These are phyloP conservation scores for Brienomyrus brachyistius DNA, from an alignment of 2,113 vertebrate species.

Conservation along the genomic window DNA sequence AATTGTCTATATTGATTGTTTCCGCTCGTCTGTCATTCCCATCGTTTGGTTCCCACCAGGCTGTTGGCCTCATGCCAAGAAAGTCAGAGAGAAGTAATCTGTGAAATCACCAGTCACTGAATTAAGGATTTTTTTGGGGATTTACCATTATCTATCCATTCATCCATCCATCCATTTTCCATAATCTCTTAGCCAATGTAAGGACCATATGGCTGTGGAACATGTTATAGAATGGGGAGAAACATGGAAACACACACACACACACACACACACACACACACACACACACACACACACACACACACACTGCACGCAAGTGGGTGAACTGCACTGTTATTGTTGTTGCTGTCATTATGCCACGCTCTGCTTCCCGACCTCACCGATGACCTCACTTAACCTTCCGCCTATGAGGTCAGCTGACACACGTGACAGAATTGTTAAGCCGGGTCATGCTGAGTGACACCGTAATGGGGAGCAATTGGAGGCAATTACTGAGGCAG, in stretches of 20 bases:
- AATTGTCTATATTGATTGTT: not conserved
- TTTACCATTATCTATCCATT: not conserved
- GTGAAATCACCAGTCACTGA: not conserved
- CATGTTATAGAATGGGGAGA: not conserved
- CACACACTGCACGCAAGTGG: not conserved
- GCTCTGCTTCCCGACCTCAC: not conserved
- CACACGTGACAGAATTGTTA: slow-evolving; percentile 15
- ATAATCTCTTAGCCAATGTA: not conserved
- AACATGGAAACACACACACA: not conserved
- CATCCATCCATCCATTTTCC: not conserved
- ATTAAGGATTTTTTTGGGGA: not conserved
- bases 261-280: not conserved
- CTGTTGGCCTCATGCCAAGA: not conserved
- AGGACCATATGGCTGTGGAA: not conserved
- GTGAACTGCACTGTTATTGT: not conserved
- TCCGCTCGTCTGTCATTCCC: not conserved
- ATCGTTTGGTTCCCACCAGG: not conserved
- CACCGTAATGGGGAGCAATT: slow-evolving; percentile 19
- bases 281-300: not conserved
- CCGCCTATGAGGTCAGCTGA: not conserved
- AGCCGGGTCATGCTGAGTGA: slow-evolving; percentile 10
- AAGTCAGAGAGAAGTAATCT: not conserved
- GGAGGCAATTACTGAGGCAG: slow-evolving; percentile 23
- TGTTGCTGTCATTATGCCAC: not conserved
- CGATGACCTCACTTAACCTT: not conserved